Evolutionary conservation across 2,113 vertebrate species (phyloP).

Genomic region (Polypterus bichir): DNA sequence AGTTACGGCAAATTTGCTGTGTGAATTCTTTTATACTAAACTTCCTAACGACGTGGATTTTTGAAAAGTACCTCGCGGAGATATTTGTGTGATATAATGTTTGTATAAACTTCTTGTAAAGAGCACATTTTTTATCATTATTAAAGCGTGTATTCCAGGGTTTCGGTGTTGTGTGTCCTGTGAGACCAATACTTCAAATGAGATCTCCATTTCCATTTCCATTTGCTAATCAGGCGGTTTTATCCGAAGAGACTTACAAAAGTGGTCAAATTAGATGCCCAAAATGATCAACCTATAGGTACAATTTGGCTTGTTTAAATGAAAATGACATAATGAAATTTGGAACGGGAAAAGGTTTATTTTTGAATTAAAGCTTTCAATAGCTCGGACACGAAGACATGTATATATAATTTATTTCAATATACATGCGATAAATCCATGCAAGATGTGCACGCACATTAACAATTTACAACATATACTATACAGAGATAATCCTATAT

Average conservation of each 20-base stretch:
- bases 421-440: slow-evolving; percentile 95
- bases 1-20: too few relatives aligned
- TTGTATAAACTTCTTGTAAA: too few relatives aligned
- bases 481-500: slow-evolving; percentile 30
- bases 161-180: too few relatives aligned
- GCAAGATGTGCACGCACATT: slow-evolving; percentile 52
- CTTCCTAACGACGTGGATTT: too few relatives aligned
- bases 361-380: not conserved
- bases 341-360: not conserved
- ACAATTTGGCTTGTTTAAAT: not conserved
- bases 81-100: too few relatives aligned
- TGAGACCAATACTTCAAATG: too few relatives aligned
- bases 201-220: too few relatives aligned
- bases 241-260: not conserved
- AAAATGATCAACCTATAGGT: not conserved
- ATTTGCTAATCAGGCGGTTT: not conserved
- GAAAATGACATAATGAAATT: not conserved
- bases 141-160: too few relatives aligned
- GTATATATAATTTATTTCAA: slow-evolving; percentile 80
- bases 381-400: slow-evolving; percentile 14
- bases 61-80: too few relatives aligned
- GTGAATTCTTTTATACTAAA: too few relatives aligned
- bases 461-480: slow-evolving; percentile 35
- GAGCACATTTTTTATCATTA: too few relatives aligned
- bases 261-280: not conserved